Conservation (phyloP, 2,888 invertebrate species). For the Caenorhabditis plicata region DNA sequence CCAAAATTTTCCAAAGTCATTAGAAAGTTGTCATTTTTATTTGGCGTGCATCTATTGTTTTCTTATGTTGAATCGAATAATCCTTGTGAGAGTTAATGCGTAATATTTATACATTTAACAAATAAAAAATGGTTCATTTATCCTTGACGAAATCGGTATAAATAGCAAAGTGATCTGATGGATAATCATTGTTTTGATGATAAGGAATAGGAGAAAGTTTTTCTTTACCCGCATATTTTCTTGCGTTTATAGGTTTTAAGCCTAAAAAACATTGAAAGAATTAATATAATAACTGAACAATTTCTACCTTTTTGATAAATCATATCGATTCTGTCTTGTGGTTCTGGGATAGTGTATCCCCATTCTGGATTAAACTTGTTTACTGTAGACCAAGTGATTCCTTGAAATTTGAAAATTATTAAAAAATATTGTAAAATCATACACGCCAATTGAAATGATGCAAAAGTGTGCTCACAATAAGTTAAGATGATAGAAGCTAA, state of each 20-base stretch:
- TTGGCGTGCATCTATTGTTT: too few species aligned
- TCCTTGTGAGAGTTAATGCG: too few species aligned
- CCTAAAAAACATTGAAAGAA: not conserved
- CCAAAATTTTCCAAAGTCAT: too few species aligned
- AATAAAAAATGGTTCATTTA: not conserved
- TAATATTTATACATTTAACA: too few species aligned
- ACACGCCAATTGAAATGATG: not conserved
- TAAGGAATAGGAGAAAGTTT: constrained; percentile 52
- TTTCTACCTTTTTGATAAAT: constrained; percentile 48
- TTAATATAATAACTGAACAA: not conserved
- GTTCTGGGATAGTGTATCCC: constrained; percentile 54
- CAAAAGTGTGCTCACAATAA: too few species aligned
- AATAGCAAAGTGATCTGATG: constrained; percentile 62
- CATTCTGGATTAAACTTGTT: constrained; percentile 50
- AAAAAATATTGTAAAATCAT: not conserved
- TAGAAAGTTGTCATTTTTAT: too few species aligned
- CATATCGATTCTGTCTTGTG: constrained; percentile 60
- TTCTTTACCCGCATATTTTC: constrained; percentile 45
- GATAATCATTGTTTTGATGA: constrained; percentile 59
- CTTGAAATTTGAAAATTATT: too few species aligned
- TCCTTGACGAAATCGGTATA: constrained; percentile 43
- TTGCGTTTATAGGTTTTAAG: not conserved
- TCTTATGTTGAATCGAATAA: too few species aligned
- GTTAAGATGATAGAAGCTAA: too few species aligned
- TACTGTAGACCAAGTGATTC: constrained; percentile 58